Evolutionary conservation across 2,113 vertebrate species (phyloP).

Genomic region (Cyrtonyx montezumae): DNA sequence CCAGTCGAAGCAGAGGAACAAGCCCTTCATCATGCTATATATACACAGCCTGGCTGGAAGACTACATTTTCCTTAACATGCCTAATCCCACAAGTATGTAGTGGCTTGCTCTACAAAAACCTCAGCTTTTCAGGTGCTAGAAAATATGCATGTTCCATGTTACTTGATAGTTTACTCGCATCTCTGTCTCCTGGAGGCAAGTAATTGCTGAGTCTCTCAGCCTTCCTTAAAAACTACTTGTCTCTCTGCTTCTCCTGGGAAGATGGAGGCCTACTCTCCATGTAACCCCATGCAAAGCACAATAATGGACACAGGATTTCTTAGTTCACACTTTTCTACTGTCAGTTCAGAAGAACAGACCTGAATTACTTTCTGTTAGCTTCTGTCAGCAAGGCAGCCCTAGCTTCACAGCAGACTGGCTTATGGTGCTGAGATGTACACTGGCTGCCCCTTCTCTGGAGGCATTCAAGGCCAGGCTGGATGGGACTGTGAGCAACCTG

Average conservation of each 20-base stretch:
- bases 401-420: neutral
- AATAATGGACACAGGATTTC: neutral
- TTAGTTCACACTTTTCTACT: neutral
- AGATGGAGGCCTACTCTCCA: neutral
- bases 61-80: conserved; percentile 43
- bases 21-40: conserved; percentile 35
- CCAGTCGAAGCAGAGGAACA: conserved; percentile 15
- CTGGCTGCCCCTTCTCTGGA: too few species aligned
- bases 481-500: too few species aligned
- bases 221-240: neutral
- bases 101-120: conserved; percentile 52
- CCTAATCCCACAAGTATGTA: conserved; percentile 62
- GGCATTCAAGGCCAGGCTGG: too few species aligned
- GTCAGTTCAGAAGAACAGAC: neutral
- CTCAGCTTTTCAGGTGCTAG: conserved; percentile 62
- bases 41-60: neutral
- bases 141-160: conserved; percentile 28
- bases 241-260: neutral
- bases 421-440: neutral
- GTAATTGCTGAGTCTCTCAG: neutral
- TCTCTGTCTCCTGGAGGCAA: conserved; percentile 9
- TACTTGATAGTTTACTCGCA: conserved; percentile 54
- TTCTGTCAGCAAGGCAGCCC: neutral
- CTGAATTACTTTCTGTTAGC: neutral
- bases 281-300: neutral